Conservation (phyloP, 2,113 vertebrate species). For the Herpailurus yagouaroundi region DNA sequence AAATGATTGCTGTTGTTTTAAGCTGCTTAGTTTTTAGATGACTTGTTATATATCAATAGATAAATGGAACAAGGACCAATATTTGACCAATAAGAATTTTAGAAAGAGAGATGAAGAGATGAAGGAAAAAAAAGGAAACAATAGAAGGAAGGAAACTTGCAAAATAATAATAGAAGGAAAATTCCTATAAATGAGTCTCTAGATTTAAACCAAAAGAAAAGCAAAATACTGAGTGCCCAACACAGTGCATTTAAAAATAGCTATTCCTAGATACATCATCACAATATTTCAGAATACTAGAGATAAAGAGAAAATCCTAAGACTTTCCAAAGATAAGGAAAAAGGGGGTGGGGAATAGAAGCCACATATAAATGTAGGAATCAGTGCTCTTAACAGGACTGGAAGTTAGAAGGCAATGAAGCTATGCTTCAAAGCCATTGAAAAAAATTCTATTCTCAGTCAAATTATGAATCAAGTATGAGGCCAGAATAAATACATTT, state of each 20-base stretch:
- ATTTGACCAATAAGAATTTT: slow-evolving; percentile 55
- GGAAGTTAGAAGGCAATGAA: not conserved
- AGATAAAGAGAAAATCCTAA: not conserved
- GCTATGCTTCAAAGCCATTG: not conserved
- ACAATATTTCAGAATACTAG: not conserved
- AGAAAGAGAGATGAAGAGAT: slow-evolving; percentile 36
- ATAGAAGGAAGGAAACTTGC: slow-evolving; percentile 59
- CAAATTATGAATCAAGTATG: not conserved
- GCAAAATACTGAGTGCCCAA: not conserved
- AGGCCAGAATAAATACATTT: not conserved
- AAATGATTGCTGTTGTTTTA: not conserved
- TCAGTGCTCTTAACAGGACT: not conserved
- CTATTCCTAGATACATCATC: not conserved
- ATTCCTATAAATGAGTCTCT: slow-evolving; percentile 43
- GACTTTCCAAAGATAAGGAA: not conserved
- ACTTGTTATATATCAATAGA: not conserved
- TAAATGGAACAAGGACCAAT: not conserved
- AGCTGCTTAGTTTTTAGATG: not conserved
- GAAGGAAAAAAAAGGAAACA: slow-evolving; percentile 10
- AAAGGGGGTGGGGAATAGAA: not conserved
- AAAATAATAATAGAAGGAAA: slow-evolving; percentile 54
- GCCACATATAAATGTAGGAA: not conserved
- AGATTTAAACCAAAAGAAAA: slow-evolving; percentile 60
- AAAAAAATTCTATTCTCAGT: not conserved
- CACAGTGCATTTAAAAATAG: not conserved